Evolutionary conservation across 2,113 vertebrate species (phyloP), one percentile per base, ranked within the genome.

Genomic region (Dasyprocta punctata): DNA sequence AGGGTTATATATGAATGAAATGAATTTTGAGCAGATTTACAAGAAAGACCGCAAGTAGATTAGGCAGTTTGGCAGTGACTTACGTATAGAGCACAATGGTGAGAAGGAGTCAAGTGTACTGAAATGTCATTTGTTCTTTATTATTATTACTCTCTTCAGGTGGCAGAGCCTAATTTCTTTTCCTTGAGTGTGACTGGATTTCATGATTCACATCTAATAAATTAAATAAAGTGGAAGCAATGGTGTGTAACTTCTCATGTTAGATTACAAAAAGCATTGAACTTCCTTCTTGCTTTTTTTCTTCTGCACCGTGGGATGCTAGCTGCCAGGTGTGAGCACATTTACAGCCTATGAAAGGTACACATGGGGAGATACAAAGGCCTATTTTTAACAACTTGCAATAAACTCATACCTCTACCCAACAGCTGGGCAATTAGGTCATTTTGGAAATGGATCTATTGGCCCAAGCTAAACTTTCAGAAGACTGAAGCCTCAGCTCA

Each of bases 201-300:
- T 94, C 44, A 20, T 75, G 86, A 86, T 8, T 94, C 24, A 94
- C 12, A 77, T 41, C 5, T 83, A 90, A 88, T 80, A 92, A 84
- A 22, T 67, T 52, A 86, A 67, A 54, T 56, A 91, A 93, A 83
- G 38, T 84, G 6, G 67, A 60, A 60, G 52, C 73, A 36, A 78
- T 93, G 38, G 11, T 77, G 1, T 56, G 24, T 24, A 65, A 16
- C 58, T 61, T 96, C 24, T 47, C 33, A 54, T 60, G 81, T 19
- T 69, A 73, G 28, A 33, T 86, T 63, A 90, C 30, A 56, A 19
- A 90, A 87, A 28, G 44, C 54, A 30, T 5, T 88, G 44, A 14
- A 12, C 10, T 83, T 95, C 41, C 44, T 75, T 30, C 5, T 78
- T 83, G 16, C 10, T 28, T 73, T 78, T 47, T 49, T 58, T 89